These are phyloP conservation scores for Acyrthosiphon pisum DNA, from an alignment of 1,140 invertebrate species.

Conservation along the genomic window DNA sequence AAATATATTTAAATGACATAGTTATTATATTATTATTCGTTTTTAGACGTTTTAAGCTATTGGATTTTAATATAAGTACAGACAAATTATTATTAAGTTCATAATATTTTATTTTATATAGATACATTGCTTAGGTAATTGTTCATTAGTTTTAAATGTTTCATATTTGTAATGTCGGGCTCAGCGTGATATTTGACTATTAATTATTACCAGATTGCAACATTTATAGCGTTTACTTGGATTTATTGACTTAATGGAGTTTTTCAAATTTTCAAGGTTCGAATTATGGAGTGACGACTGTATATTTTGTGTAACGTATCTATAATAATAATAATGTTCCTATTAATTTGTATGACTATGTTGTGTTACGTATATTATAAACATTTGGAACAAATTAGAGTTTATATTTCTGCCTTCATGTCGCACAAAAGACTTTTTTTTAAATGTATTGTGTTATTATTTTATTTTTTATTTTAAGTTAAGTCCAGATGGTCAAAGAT, in stretches of 20 bases:
- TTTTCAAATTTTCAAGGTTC: no score
- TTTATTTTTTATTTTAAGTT: not conserved
- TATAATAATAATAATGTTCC: no score
- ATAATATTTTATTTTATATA: not conserved
- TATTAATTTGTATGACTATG: no score
- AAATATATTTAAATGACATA: not conserved
- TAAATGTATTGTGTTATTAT: not conserved
- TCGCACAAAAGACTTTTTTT: not conserved
- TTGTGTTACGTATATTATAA: not conserved
- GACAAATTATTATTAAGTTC: not conserved
- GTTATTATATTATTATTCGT: not conserved
- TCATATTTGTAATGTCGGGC: not conserved
- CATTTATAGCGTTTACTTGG: not conserved
- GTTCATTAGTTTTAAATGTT: not conserved
- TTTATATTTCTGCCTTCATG: not conserved
- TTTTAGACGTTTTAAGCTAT: not conserved
- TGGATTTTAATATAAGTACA: not conserved
- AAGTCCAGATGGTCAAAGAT: not conserved
- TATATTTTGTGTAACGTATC: no score
- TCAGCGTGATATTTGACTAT: not conserved
- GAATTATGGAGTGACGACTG: no score
- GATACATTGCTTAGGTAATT: no score
- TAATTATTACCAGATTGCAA: no score
- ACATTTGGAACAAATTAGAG: not conserved
- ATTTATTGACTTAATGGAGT: no score